A percentile compares a stretch with the other conserved stretches of the same genome.
Conservation (phyloP, 2,113 vertebrate species). For the Peromyscus leucopus region DNA sequence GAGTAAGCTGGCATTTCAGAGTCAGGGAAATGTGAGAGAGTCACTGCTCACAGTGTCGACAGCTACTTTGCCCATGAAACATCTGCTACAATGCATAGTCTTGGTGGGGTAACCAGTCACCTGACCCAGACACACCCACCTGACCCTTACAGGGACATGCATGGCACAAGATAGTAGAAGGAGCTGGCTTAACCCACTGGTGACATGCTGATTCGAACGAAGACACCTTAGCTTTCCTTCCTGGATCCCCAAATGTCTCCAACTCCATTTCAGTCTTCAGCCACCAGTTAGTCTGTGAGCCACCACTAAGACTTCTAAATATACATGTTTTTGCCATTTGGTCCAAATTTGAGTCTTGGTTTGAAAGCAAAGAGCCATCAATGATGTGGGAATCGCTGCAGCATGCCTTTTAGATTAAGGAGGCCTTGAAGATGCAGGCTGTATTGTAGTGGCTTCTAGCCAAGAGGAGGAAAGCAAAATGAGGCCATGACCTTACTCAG, state of each 20-base stretch:
- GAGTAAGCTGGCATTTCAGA: neutral
- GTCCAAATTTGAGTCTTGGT: neutral
- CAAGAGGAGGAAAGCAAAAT: neutral
- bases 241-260: neutral
- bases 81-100: accelerated
- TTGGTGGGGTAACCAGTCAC: neutral
- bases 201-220: accelerated
- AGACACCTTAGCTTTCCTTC: neutral
- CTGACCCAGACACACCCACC: neutral
- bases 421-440: neutral
- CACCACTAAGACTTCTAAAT: neutral
- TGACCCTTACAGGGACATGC: neutral
- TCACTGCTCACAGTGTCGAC: neutral
- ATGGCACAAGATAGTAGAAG: accelerated
- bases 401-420: neutral
- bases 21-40: no score
- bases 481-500: neutral
- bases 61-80: neutral
- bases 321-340: neutral
- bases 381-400: neutral
- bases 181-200: accelerated
- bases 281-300: neutral
- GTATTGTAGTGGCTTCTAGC: neutral
- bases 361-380: neutral
- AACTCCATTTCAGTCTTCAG: neutral